Conservation (phyloP, 2,113 vertebrate species). For the Dendropsophus ebraccatus region DNA sequence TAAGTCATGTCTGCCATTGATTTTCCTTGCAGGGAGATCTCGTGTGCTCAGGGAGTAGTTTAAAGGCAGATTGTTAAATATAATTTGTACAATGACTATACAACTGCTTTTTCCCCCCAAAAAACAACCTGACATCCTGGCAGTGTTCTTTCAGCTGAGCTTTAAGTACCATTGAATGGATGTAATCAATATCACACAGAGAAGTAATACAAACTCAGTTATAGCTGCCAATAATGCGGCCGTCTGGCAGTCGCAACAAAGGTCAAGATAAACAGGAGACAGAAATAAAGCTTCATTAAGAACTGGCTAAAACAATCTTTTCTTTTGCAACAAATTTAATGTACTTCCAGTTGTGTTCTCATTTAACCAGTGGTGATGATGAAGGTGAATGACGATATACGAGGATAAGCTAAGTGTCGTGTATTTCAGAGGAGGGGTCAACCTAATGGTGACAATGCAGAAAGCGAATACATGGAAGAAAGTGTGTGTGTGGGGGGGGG, state of each 20-base stretch:
- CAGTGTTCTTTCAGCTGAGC: conserved; percentile 26
- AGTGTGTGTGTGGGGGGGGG: too few relatives aligned
- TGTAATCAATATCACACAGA: conserved; percentile 54
- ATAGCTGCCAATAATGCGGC: conserved; percentile 40
- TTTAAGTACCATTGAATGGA: conserved; percentile 46
- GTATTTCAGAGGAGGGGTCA: not conserved
- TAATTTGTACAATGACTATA: conserved; percentile 27
- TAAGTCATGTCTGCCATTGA: conserved; percentile 18
- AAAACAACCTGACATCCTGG: conserved; percentile 29
- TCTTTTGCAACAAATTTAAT: not conserved
- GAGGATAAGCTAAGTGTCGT: too few relatives aligned
- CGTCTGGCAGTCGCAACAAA: conserved; percentile 24
- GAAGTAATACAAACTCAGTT: conserved; percentile 43
- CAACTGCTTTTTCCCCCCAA: not conserved
- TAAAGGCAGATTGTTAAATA: conserved; percentile 6
- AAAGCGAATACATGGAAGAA: not conserved
- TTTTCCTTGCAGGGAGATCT: conserved; percentile 1
- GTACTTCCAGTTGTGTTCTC: not conserved
- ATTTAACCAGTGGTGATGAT: not conserved
- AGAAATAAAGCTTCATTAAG: conserved; percentile 45
- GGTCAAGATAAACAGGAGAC: conserved; percentile 31
- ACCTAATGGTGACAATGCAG: not conserved
- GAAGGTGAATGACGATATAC: not conserved
- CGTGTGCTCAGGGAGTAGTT: conserved; percentile 6
- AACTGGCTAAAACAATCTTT: not conserved